These are phyloP conservation scores for Synergus japonicus DNA, from an alignment of 2,888 invertebrate species.

Conservation along the genomic window DNA sequence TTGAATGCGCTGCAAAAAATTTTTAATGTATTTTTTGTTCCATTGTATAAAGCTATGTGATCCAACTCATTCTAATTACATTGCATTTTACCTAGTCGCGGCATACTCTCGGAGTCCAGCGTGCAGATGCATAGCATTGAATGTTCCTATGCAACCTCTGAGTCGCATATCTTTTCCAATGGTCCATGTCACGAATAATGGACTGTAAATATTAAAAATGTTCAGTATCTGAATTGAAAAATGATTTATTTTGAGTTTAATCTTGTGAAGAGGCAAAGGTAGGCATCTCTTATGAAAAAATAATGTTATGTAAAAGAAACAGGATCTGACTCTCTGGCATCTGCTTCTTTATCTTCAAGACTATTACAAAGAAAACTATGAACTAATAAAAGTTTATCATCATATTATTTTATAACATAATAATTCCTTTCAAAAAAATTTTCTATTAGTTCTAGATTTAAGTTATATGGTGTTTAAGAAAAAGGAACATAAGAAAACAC, in stretches of 20 bases:
- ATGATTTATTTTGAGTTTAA: neutral
- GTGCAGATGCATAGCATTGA: slow-evolving; percentile 97
- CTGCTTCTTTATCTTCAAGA: neutral
- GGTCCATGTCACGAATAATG: slow-evolving; percentile 99
- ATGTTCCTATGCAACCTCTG: slow-evolving; percentile 99
- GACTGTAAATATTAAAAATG: slow-evolving; percentile 82
- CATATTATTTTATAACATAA: neutral
- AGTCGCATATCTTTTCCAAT: slow-evolving; percentile 96
- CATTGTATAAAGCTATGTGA: too few relatives aligned
- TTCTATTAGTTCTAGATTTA: neutral
- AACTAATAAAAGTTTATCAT: neutral
- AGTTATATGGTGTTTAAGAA: neutral
- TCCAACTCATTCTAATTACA: too few relatives aligned
- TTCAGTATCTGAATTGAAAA: neutral
- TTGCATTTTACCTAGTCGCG: slow-evolving; percentile 84
- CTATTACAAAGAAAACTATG: neutral
- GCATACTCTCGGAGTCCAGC: slow-evolving; percentile 97
- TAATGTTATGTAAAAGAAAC: neutral
- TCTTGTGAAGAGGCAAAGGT: slow-evolving; percentile 24
- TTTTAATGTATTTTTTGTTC: neutral
- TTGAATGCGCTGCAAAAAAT: slow-evolving; percentile 89
- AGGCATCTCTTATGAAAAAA: neutral
- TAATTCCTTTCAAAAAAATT: neutral
- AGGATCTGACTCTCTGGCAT: neutral
- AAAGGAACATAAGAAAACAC: neutral